A percentile compares a stretch with the other conserved stretches of the same genome.
These are phyloP conservation scores for Hoplodrina blanda DNA, from an alignment of 2,888 invertebrate species.

Conservation along the genomic window DNA sequence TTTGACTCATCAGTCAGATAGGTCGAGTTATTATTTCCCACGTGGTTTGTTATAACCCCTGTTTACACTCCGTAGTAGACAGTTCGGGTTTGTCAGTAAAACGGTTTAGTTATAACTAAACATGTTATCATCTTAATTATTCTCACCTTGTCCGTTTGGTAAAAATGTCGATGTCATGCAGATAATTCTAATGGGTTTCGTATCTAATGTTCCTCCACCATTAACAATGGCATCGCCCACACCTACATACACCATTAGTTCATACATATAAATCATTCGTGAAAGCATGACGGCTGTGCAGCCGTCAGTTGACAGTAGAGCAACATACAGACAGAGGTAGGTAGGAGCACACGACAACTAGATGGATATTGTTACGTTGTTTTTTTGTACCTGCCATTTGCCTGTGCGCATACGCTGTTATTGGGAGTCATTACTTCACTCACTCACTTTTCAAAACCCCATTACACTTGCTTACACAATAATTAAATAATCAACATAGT, in stretches of 20 bases:
- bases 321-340: too few species aligned
- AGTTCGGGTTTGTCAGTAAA: background rate
- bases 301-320: too few species aligned
- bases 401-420: too few species aligned
- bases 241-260: too few species aligned
- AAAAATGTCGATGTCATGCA: slow-evolving; percentile 18
- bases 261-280: slow-evolving; percentile 30
- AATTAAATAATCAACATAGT: too few species aligned
- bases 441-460: too few species aligned
- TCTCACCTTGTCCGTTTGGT: background rate
- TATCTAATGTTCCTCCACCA: slow-evolving; percentile 23
- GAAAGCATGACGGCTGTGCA: too few species aligned
- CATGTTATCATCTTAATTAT: slow-evolving; percentile 1
- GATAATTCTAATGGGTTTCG: slow-evolving; percentile 26
- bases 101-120: background rate
- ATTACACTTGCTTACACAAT: too few species aligned
- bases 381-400: too few species aligned
- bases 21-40: slow-evolving; percentile 41
- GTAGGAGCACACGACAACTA: too few species aligned
- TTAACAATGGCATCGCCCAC: slow-evolving; percentile 19
- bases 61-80: slow-evolving; percentile 3
- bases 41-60: slow-evolving; percentile 31
- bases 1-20: slow-evolving; percentile 50
- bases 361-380: too few species aligned
- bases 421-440: too few species aligned